Evolutionary conservation across 2,888 invertebrate genomes (phyloP).

Genomic region (Oscheius myriophilus): DNA sequence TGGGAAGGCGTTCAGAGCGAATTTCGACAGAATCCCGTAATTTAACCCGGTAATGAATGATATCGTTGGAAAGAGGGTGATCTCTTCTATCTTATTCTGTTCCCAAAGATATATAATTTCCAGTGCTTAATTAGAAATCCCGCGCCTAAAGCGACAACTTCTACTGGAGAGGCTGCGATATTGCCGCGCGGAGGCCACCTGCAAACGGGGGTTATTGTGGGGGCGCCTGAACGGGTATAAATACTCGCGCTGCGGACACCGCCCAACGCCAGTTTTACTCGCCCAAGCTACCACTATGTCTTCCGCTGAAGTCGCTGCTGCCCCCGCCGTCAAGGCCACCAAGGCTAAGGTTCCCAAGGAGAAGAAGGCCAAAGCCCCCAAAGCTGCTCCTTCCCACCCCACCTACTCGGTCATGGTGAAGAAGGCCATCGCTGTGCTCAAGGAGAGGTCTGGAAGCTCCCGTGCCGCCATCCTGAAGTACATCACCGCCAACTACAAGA

Average conservation of each 20-base stretch:
- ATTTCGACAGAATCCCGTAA: too few relatives aligned
- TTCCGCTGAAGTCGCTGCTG: slow-evolving; percentile 17
- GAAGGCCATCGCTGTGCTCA: slow-evolving; percentile 71
- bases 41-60: too few relatives aligned
- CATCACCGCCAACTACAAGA: slow-evolving; percentile 71
- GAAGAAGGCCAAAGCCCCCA: slow-evolving; percentile 30
- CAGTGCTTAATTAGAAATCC: too few relatives aligned
- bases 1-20: too few relatives aligned
- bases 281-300: slow-evolving; percentile 19
- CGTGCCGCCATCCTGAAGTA: slow-evolving; percentile 73
- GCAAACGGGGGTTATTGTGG: slow-evolving; percentile 1
- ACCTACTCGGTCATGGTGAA: slow-evolving; percentile 72
- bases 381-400: slow-evolving; percentile 54
- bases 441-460: slow-evolving; percentile 73
- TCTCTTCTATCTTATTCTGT: too few relatives aligned
- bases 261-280: slow-evolving; percentile 1
- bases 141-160: slow-evolving; percentile 22
- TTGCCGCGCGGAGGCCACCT: slow-evolving; percentile 14
- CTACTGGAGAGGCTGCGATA: slow-evolving; percentile 4
- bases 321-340: slow-evolving; percentile 24
- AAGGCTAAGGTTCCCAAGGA: slow-evolving; percentile 29
- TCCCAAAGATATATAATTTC: too few relatives aligned
- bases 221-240: slow-evolving; percentile 21
- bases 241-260: not conserved
- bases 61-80: too few relatives aligned